These are phyloP conservation scores for Kryptolebias ocellatus DNA, from an alignment of 2,797 vertebrate species.

Conservation along the genomic window DNA sequence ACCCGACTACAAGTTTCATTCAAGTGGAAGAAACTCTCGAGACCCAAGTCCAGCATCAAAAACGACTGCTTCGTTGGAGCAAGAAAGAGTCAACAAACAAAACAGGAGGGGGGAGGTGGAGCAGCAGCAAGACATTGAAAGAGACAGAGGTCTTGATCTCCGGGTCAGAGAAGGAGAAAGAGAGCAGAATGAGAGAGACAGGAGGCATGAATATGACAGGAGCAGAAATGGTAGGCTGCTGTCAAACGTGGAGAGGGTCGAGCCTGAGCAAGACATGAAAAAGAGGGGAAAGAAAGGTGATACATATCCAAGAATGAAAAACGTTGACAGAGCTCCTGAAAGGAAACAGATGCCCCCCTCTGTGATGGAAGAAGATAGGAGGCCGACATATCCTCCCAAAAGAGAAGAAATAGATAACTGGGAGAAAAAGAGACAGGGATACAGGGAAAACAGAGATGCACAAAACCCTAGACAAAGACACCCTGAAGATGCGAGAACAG, in stretches of 20 bases:
- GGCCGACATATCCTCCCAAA: slow-evolving; percentile 40
- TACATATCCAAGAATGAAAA: slow-evolving; percentile 75
- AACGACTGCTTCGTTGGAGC: slow-evolving; percentile 51
- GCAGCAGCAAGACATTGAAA: slow-evolving; percentile 46
- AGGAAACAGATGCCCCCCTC: slow-evolving; percentile 10
- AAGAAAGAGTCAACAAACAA: slow-evolving; percentile 55
- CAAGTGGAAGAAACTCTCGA: slow-evolving; percentile 63
- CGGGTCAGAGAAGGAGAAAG: slow-evolving; percentile 57
- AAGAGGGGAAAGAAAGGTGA: slow-evolving; percentile 65
- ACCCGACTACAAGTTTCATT: slow-evolving; percentile 66
- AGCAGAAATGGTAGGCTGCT: slow-evolving; percentile 49
- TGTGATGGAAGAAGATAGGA: slow-evolving; percentile 27
- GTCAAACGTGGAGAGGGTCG: slow-evolving; percentile 38
- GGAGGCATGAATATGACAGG: slow-evolving; percentile 49
- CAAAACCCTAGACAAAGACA: slow-evolving; percentile 40
- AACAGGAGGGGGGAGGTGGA: slow-evolving; percentile 62
- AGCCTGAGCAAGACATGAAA: slow-evolving; percentile 35
- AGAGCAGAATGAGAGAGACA: slow-evolving; percentile 61
- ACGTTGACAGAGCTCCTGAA: slow-evolving; percentile 38
- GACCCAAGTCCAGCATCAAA: slow-evolving; percentile 71
- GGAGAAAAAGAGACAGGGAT: slow-evolving; percentile 52
- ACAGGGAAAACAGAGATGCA: slow-evolving; percentile 38
- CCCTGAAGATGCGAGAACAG: slow-evolving; percentile 47
- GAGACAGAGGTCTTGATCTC: slow-evolving; percentile 37
- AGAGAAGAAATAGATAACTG: slow-evolving; percentile 32